Conservation (phyloP, 1,140 invertebrate species). For the Zophobas morio region DNA sequence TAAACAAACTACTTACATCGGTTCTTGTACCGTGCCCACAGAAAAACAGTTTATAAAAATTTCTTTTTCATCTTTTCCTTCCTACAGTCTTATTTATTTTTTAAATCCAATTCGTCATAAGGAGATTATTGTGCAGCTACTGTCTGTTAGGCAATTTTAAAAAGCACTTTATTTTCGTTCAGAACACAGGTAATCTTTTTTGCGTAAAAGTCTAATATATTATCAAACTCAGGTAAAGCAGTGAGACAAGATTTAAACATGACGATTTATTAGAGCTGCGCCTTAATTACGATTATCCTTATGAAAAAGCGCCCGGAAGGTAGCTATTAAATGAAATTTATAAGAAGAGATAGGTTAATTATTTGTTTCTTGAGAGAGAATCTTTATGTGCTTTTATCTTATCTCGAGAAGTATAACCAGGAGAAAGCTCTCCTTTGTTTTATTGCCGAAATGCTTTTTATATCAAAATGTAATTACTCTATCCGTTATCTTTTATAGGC, state of each 20-base stretch:
- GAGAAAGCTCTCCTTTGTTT: constrained; percentile 49
- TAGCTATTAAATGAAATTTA: constrained; percentile 37
- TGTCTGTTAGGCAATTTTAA: too few species aligned
- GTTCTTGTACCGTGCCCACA: not conserved
- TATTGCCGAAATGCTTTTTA: constrained; percentile 53
- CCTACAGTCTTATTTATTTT: not conserved
- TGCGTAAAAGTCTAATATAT: too few species aligned
- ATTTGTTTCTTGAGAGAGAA: constrained; percentile 50
- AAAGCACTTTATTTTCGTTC: too few species aligned
- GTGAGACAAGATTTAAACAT: too few species aligned
- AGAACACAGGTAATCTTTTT: too few species aligned
- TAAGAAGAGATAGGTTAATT: constrained; percentile 49
- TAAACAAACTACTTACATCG: constrained; percentile 40
- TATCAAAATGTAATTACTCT: constrained; percentile 54
- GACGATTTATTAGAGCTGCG: too few species aligned
- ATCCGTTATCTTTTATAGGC: constrained; percentile 49
- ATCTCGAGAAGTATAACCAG: constrained; percentile 46
- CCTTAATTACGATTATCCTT: constrained; percentile 24
- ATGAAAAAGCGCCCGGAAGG: not conserved
- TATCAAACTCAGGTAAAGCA: too few species aligned
- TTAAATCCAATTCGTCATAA: not conserved
- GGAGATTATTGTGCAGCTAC: not conserved
- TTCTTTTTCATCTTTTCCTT: not conserved
- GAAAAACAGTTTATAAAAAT: constrained; percentile 16
- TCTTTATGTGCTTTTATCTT: constrained; percentile 50